These are phyloP conservation scores for Vulpes lagopus DNA, from an alignment of 2,113 vertebrate species.

Conservation along the genomic window DNA sequence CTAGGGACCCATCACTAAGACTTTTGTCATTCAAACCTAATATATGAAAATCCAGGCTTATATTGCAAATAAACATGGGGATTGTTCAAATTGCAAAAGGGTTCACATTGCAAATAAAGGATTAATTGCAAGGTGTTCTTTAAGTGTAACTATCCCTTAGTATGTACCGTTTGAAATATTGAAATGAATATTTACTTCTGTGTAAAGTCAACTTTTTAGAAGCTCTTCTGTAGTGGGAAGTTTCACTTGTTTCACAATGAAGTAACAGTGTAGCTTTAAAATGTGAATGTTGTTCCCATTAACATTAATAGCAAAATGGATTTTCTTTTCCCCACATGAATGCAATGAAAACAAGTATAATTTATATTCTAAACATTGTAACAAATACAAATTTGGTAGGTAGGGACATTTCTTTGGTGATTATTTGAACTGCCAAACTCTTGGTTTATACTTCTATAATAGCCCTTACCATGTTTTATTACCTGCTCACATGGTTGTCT, in stretches of 20 bases:
- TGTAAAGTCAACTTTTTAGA: not conserved
- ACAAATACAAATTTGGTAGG: not conserved
- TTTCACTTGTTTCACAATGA: not conserved
- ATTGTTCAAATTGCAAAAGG: not conserved
- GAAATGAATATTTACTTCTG: slow-evolving; percentile 45
- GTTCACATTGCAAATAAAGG: slow-evolving; percentile 43
- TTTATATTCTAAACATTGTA: slow-evolving; percentile 10
- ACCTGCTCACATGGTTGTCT: not conserved
- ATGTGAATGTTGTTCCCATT: not conserved
- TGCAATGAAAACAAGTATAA: not conserved
- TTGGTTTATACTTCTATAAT: not conserved
- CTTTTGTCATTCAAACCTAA: slow-evolving; percentile 43
- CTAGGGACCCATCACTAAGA: slow-evolving; percentile 13
- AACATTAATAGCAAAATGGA: not conserved
- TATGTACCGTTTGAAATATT: not conserved
- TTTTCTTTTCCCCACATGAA: not conserved
- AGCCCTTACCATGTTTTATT: not conserved
- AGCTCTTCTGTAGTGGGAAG: not conserved
- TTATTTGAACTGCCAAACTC: slow-evolving; percentile 22
- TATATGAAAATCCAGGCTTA: slow-evolving; percentile 64
- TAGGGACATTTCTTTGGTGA: not conserved
- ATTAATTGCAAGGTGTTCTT: slow-evolving; percentile 14
- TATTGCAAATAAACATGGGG: slow-evolving; percentile 32
- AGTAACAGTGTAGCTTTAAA: slow-evolving; percentile 25
- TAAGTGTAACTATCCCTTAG: slow-evolving; percentile 6